Evolutionary conservation across 2,113 vertebrate species (phyloP), one percentile per base, ranked within the genome.

Genomic region (Noturus placidus): DNA sequence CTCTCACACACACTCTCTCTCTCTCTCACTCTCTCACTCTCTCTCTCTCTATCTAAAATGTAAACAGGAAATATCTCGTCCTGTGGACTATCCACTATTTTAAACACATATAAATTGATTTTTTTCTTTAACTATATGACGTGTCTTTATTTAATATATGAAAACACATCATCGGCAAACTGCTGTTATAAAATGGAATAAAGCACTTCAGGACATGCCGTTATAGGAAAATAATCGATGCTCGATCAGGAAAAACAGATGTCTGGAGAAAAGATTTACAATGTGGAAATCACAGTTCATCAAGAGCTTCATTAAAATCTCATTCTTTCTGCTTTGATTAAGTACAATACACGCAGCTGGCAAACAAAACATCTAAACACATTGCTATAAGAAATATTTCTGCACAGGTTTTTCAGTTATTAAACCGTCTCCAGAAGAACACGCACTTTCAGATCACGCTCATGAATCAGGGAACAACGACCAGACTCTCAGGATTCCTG

Each of bases 241-340:
- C 46, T 46, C 38, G 5, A 10, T 27, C 14, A 25, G 15, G 27
- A 30, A 30, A 65, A 65, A 27, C 54, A 91, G 87, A 92, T 74
- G 78, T 91, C 89, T 85, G 15, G 54, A 50, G 33, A 38, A 86
- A 50, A 63, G 22, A 63, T 77, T 46, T 63, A 77, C 56, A 63
- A 22, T 22, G 56, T 77, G 42, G 72, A 63, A 88, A 87, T 90
- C 61, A 84, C 59, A 33, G 86, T 89, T 89, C 83, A 84, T 88
- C 86, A 80, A 46, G 79, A 72, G 82, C 81, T 83, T 89, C 88
- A 92, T 93, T 92, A 93, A 93, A 93, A 88, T 9, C 70, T 63
- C 30, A 85, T 69, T 91, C 89, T 54, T 72, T 88, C 46, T 86
- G 69, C 79, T 82, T 77, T 85, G 74, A 67, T 85, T 91, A 89